phyloP scores from a whole-genome alignment of 2,797 vertebrate species.

The Psittacula derbiana region DNA sequence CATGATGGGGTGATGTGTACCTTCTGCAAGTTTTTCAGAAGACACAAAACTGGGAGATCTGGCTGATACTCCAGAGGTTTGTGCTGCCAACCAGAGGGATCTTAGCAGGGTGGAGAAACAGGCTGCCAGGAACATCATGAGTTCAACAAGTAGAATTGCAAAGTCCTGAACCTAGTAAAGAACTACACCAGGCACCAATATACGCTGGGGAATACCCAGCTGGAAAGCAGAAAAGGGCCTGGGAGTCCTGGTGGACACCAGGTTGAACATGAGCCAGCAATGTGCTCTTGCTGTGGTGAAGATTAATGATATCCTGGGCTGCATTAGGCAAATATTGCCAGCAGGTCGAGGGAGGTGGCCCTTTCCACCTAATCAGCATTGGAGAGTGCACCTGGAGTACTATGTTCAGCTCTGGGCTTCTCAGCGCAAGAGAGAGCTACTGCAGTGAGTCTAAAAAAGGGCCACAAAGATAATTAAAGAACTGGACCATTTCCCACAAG shows the following conservation, averaged over 20 bases:
- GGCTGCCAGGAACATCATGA: neutral
- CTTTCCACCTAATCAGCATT: neutral
- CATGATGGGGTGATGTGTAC: neutral
- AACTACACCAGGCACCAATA: neutral
- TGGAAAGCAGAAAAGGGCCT: neutral
- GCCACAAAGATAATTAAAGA: neutral
- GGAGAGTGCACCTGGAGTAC: neutral
- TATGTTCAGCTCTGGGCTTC: neutral
- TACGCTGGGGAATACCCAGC: fast-evolving
- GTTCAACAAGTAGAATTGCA: neutral
- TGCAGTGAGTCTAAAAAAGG: neutral
- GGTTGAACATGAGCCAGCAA: neutral
- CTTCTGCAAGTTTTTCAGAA: neutral
- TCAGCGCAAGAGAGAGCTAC: neutral
- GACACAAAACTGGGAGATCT: neutral
- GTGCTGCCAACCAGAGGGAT: neutral
- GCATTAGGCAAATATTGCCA: neutral
- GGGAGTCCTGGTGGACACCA: neutral
- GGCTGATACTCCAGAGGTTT: neutral
- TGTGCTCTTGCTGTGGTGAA: neutral
- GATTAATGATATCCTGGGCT: no score
- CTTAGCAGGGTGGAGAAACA: neutral
- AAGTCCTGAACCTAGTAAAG: neutral
- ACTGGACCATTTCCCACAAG: neutral
- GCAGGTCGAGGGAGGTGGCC: neutral